phyloP scores from a whole-genome alignment of 1,140 invertebrate species.

The Psix sp. region DNA sequence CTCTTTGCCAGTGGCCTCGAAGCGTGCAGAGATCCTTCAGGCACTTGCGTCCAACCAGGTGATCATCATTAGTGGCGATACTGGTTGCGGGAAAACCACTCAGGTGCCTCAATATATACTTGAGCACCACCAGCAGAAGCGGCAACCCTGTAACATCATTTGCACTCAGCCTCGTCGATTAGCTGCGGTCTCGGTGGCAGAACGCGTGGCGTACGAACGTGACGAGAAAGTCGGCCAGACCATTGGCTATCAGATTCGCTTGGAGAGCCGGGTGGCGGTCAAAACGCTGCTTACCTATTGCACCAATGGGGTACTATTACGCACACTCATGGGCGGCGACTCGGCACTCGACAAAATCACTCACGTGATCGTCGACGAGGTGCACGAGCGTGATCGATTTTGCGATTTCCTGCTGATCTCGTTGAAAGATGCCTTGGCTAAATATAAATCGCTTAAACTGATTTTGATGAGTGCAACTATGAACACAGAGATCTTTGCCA shows the following conservation, averaged over 20 bases:
- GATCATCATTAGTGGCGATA: conserved; percentile 86
- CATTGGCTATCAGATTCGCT: conserved; percentile 95
- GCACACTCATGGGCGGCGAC: conserved; percentile 89
- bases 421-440: conserved; percentile 85
- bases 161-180: conserved; percentile 95
- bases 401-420: conserved; percentile 95
- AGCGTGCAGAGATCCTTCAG: conserved; percentile 77
- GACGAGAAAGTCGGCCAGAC: conserved; percentile 90
- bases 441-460: conserved; percentile 85
- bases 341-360: conserved; percentile 84
- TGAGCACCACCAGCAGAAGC: conserved; percentile 83
- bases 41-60: conserved; percentile 78
- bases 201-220: conserved; percentile 89
- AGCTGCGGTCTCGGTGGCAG: conserved; percentile 90
- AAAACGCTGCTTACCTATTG: conserved; percentile 93
- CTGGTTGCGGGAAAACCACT: conserved; percentile 94
- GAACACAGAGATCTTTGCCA: conserved; percentile 86
- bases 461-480: conserved; percentile 97
- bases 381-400: conserved; percentile 95
- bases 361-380: conserved; percentile 94
- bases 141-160: conserved; percentile 88
- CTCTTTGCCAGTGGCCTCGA: conserved; percentile 78
- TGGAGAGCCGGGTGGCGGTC: conserved; percentile 88
- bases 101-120: conserved; percentile 94
- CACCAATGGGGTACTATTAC: conserved; percentile 92